Conservation (phyloP, 2,113 vertebrate genomes). For the Anarhynchus alexandrinus region DNA sequence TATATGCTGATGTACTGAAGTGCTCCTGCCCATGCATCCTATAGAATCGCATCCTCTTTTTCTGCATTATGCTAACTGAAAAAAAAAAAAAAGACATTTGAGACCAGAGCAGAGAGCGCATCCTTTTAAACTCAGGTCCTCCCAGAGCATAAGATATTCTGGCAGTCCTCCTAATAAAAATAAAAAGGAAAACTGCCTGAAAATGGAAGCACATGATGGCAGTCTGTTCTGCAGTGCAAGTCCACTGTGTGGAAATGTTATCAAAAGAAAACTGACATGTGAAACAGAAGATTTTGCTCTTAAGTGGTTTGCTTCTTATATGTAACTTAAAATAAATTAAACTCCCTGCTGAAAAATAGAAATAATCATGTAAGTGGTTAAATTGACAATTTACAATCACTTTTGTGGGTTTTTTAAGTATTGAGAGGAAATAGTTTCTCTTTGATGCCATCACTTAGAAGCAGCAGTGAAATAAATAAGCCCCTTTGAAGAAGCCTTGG, state of each 20-base stretch:
- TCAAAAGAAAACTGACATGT: background rate
- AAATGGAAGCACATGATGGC: background rate
- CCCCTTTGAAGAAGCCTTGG: background rate
- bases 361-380: background rate
- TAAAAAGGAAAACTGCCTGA: background rate
- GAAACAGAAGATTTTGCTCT: background rate
- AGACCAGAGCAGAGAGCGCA: background rate
- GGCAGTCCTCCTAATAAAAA: background rate
- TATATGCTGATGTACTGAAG: background rate
- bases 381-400: background rate
- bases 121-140: background rate
- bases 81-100: background rate
- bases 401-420: background rate
- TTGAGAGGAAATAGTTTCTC: background rate
- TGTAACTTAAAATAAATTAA: background rate
- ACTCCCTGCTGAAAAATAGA: background rate
- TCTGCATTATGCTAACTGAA: background rate
- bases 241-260: background rate
- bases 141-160: background rate
- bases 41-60: background rate
- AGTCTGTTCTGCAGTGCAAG: background rate
- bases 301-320: background rate
- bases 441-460: background rate
- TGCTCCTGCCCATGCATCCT: background rate
- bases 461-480: background rate